These are phyloP conservation scores for Tenualosa thibaudeaui DNA, from an alignment of 2,797 vertebrate genomes.

Conservation along the genomic window DNA sequence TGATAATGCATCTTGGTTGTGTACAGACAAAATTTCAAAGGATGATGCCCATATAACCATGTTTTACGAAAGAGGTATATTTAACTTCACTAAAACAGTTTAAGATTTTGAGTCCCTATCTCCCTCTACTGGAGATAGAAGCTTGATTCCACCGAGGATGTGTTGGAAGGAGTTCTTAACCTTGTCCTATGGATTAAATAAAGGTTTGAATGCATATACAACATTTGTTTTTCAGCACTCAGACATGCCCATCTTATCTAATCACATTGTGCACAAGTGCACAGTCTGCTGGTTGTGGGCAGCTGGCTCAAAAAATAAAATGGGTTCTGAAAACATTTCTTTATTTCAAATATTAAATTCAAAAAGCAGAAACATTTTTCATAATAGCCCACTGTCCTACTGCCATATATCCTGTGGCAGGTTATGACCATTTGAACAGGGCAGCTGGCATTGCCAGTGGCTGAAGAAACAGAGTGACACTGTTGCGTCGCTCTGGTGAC, in stretches of 20 bases:
- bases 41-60: neutral
- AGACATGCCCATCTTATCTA: neutral
- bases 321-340: neutral
- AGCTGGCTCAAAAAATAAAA: neutral
- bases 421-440: constrained; percentile 1
- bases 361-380: neutral
- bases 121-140: constrained; percentile 28
- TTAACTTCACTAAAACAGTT: neutral
- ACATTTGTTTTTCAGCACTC: neutral
- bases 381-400: neutral
- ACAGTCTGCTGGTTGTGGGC: neutral
- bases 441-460: constrained; percentile 41
- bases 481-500: constrained; percentile 65
- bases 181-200: neutral
- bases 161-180: neutral
- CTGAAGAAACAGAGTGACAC: constrained; percentile 63
- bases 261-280: neutral
- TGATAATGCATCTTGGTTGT: neutral
- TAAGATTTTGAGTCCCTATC: constrained; percentile 14
- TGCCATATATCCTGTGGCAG: neutral
- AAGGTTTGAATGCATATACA: neutral
- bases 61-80: neutral
- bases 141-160: neutral
- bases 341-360: neutral
- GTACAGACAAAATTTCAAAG: neutral